These are phyloP conservation scores for Lasioglossum baleicum DNA, from an alignment of 1,140 invertebrate species.

Conservation along the genomic window DNA sequence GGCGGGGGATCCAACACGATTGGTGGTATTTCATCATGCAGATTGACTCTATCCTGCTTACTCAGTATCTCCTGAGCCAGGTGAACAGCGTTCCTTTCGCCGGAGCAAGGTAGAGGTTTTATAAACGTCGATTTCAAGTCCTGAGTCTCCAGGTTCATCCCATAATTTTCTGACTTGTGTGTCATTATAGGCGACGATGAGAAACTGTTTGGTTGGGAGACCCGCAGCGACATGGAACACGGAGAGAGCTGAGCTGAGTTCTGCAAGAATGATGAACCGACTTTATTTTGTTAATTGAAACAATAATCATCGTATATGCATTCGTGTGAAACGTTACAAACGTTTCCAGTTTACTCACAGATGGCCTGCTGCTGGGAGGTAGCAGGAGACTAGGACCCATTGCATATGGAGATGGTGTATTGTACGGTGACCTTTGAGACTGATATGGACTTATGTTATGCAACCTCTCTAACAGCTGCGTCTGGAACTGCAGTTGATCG, in stretches of 20 bases:
- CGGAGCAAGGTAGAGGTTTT: conserved; percentile 82
- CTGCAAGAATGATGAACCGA: conserved; percentile 51
- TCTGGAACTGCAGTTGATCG: conserved; percentile 79
- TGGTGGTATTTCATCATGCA: conserved; percentile 67
- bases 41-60: conserved; percentile 53
- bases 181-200: conserved; percentile 75
- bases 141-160: conserved; percentile 58
- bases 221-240: conserved; percentile 68
- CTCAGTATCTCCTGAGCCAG: conserved; percentile 21
- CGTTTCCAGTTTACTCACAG: conserved; percentile 60
- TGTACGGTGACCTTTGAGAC: conserved; percentile 72
- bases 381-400: conserved; percentile 67
- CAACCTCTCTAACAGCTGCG: conserved; percentile 82
- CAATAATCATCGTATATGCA: too few species aligned
- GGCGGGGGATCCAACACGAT: conserved; percentile 76
- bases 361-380: conserved; percentile 66
- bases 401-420: conserved; percentile 71
- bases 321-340: background rate
- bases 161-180: conserved; percentile 66
- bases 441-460: conserved; percentile 80
- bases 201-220: conserved; percentile 76
- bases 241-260: conserved; percentile 69
- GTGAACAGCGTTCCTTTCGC: conserved; percentile 37
- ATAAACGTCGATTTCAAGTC: conserved; percentile 81
- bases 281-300: too few species aligned